These are phyloP conservation scores for Tetramorium parvispinum DNA, from an alignment of 1,140 invertebrate species.

Conservation along the genomic window DNA sequence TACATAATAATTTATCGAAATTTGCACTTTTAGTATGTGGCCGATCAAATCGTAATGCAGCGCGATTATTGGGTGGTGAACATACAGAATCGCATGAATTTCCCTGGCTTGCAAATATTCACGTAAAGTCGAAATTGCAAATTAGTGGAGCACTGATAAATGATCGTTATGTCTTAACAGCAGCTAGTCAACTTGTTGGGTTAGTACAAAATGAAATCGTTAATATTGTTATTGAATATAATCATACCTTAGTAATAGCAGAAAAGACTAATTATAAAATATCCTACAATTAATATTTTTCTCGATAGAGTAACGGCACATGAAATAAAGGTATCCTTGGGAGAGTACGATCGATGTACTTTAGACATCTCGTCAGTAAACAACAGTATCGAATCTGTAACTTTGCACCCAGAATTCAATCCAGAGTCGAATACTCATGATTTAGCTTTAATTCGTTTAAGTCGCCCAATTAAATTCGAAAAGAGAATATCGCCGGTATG, in stretches of 20 bases:
- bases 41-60: constrained; percentile 78
- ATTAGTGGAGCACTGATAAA: constrained; percentile 86
- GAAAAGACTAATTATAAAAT: background rate
- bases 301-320: constrained; percentile 81
- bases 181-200: constrained; percentile 85
- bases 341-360: constrained; percentile 85
- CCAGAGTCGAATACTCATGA: constrained; percentile 86
- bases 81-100: constrained; percentile 84
- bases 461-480: constrained; percentile 85
- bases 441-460: constrained; percentile 87
- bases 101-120: constrained; percentile 86
- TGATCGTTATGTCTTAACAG: constrained; percentile 86
- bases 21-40: constrained; percentile 78
- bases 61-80: constrained; percentile 84
- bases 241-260: background rate
- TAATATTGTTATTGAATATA: background rate
- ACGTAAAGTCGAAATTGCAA: constrained; percentile 74
- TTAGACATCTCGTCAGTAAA: constrained; percentile 84
- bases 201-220: constrained; percentile 72
- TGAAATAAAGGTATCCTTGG: constrained; percentile 86
- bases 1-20: background rate
- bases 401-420: constrained; percentile 86
- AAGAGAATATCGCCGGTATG: constrained; percentile 87
- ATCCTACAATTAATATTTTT: constrained; percentile 35
- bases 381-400: constrained; percentile 84